Percentiles rank a stretch among this genome's conserved stretches.
Evolutionary conservation across 2,888 invertebrate species (phyloP).

Genomic region (Meganola albula): DNA sequence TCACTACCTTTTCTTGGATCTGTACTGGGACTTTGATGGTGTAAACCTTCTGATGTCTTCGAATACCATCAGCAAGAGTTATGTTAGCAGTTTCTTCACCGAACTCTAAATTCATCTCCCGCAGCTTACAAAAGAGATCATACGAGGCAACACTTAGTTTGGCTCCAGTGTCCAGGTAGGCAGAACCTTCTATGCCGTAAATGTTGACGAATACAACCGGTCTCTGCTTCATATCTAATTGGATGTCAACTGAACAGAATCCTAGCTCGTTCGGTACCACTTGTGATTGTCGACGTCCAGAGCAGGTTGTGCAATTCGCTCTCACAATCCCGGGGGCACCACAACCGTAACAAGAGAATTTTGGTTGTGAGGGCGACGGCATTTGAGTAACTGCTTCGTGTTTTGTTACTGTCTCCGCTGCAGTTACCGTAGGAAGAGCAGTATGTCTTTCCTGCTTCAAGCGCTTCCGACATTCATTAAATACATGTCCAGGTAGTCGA

Average conservation of each 20-base stretch:
- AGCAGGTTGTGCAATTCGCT: slow-evolving; percentile 6
- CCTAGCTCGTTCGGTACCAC: not conserved
- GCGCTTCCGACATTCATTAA: slow-evolving; percentile 10
- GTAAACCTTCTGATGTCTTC: slow-evolving; percentile 9
- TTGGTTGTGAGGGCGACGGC: slow-evolving; percentile 16
- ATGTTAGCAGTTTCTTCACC: slow-evolving; percentile 8
- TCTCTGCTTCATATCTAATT: not conserved
- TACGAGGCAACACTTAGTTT: slow-evolving; percentile 8
- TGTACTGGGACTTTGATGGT: slow-evolving; percentile 16
- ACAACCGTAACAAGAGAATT: slow-evolving; percentile 18
- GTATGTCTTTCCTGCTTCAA: slow-evolving; percentile 7
- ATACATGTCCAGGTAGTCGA: slow-evolving; percentile 8
- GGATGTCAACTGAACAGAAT: slow-evolving; percentile 5
- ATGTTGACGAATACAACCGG: slow-evolving; percentile 6
- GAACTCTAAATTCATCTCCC: slow-evolving; percentile 6
- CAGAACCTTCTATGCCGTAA: slow-evolving; percentile 1
- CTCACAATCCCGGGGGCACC: slow-evolving; percentile 14
- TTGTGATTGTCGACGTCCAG: not conserved
- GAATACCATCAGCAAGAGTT: slow-evolving; percentile 16
- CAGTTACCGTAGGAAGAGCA: not conserved
- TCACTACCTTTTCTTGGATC: slow-evolving; percentile 14
- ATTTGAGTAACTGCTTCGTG: slow-evolving; percentile 9
- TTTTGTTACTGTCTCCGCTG: not conserved
- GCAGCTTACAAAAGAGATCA: slow-evolving; percentile 3
- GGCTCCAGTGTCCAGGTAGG: slow-evolving; percentile 7